phyloP scores from a whole-genome alignment of 2,888 invertebrate genomes.

The Microctonus brassicae region DNA sequence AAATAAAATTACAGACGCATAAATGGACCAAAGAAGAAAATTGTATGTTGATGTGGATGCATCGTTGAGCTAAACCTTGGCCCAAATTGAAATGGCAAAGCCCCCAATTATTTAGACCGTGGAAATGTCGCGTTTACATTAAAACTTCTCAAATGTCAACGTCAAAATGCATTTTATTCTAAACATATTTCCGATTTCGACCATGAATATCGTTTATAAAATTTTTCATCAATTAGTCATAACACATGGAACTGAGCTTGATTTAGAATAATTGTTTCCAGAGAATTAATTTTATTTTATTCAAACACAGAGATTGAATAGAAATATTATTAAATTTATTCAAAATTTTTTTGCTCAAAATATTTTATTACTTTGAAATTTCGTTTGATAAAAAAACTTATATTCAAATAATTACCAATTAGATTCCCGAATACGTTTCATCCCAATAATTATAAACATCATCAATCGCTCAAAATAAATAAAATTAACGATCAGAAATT shows the following conservation, averaged over 20 bases:
- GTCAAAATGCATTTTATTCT: conserved; percentile 7
- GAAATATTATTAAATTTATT: neutral
- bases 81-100: conserved; percentile 50
- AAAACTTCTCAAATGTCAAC: conserved; percentile 22
- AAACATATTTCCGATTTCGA: neutral
- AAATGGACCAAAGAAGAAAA: conserved; percentile 3
- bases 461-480: too few species aligned
- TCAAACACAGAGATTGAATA: neutral
- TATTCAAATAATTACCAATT: too few species aligned
- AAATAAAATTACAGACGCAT: neutral
- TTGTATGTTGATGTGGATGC: neutral
- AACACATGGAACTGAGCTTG: conserved; percentile 1
- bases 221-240: conserved; percentile 39
- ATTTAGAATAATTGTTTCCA: neutral
- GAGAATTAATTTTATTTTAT: neutral
- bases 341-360: neutral
- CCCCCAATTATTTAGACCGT: conserved; percentile 31
- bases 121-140: conserved; percentile 10
- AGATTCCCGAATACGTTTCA: too few species aligned
- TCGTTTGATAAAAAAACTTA: too few species aligned
- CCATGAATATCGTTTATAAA: conserved; percentile 19
- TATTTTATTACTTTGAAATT: neutral
- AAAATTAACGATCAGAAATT: too few species aligned
- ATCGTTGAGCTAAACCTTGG: conserved; percentile 52
- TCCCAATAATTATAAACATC: too few species aligned